A percentile compares a stretch with the other conserved stretches of the same genome.
Conservation (phyloP, 2,797 vertebrate genomes). For the Gymnocypris eckloni region DNA sequence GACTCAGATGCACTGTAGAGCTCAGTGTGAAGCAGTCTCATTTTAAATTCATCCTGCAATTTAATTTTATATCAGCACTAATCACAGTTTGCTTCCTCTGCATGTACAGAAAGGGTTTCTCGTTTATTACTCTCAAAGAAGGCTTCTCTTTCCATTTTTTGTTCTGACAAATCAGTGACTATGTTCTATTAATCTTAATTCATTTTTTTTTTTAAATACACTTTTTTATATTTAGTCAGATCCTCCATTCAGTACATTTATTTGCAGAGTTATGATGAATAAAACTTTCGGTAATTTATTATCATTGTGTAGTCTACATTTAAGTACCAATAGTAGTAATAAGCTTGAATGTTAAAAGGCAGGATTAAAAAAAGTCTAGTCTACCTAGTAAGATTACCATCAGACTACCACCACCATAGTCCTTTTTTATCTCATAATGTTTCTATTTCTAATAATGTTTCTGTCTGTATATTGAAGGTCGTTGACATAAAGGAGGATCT, state of each 20-base stretch:
- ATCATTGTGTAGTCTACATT: neutral
- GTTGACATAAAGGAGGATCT: conserved; percentile 85
- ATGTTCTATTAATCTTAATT: neutral
- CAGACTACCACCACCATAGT: neutral
- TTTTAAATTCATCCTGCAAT: conserved; percentile 14
- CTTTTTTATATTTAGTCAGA: neutral
- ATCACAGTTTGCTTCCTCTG: neutral
- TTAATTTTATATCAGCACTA: neutral
- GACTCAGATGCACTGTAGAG: neutral
- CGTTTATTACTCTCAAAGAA: neutral
- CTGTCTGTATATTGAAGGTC: conserved; percentile 75
- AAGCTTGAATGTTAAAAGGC: neutral
- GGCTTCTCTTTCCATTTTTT: neutral
- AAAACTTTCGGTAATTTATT: neutral
- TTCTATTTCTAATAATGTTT: conserved; percentile 8
- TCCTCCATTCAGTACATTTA: neutral
- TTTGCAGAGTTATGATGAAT: neutral
- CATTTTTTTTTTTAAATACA: neutral
- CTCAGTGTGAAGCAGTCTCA: neutral
- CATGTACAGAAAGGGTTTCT: neutral
- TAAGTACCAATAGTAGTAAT: neutral
- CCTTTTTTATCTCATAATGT: neutral
- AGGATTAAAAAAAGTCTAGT: neutral
- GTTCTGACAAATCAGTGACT: neutral
- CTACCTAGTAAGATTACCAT: neutral